Conservation (phyloP, 2,797 vertebrate genomes). For the Neostethus bicornis region DNA sequence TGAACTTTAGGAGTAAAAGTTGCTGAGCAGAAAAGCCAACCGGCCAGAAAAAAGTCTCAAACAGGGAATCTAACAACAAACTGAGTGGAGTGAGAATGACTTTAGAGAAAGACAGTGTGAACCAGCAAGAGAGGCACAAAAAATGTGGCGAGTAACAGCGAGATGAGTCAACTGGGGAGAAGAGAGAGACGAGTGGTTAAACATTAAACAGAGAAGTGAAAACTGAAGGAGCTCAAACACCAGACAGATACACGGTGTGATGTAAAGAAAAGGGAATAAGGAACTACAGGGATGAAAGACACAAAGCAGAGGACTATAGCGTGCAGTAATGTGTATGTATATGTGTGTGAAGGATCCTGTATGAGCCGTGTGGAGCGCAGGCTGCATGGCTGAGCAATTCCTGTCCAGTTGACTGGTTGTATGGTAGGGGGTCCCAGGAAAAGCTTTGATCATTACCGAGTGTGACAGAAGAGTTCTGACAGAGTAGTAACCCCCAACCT, state of each 20-base stretch:
- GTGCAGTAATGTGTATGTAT: conserved; percentile 27
- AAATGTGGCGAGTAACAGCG: conserved; percentile 13
- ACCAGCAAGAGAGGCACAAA: background rate
- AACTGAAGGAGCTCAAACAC: conserved; percentile 21
- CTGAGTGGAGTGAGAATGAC: conserved; percentile 21
- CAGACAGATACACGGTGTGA: conserved; percentile 9
- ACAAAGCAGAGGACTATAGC: conserved; percentile 24
- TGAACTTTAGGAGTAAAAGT: conserved; percentile 11
- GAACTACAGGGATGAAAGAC: conserved; percentile 38
- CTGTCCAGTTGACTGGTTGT: conserved; percentile 77
- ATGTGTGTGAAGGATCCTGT: conserved; percentile 44
- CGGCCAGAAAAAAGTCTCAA: conserved; percentile 21
- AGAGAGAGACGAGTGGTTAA: conserved; percentile 25
- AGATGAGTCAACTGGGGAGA: conserved; percentile 24
- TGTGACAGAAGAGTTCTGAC: conserved; percentile 83
- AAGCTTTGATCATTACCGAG: conserved; percentile 82
- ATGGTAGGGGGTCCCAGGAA: conserved; percentile 76
- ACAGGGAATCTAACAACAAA: conserved; percentile 32
- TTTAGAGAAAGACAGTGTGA: conserved; percentile 32
- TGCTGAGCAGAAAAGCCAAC: conserved; percentile 25
- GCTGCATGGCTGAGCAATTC: conserved; percentile 79
- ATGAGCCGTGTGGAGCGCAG: conserved; percentile 60
- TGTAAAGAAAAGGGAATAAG: conserved; percentile 25
- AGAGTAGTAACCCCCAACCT: conserved; percentile 70
- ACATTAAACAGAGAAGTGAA: conserved; percentile 35